phyloP scores from a whole-genome alignment of 2,888 invertebrate species.

The Aleiodes leptofemur region DNA sequence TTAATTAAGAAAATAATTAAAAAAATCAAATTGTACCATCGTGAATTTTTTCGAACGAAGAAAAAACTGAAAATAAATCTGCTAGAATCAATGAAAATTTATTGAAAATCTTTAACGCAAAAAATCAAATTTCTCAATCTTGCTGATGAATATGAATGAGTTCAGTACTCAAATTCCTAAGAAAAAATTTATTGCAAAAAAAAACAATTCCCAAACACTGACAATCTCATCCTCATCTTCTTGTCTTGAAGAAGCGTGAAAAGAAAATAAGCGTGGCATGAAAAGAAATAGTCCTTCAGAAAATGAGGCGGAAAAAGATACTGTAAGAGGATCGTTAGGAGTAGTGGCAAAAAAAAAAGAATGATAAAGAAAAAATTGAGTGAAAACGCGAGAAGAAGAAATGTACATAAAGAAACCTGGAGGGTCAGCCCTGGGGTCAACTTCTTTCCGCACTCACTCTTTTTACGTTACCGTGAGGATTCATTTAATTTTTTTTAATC shows the following conservation, averaged over 20 bases:
- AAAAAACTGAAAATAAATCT: too few species aligned
- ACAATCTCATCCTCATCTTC: neutral
- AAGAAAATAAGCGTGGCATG: neutral
- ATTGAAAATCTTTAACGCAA: too few species aligned
- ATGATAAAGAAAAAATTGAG: too few species aligned
- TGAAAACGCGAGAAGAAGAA: conserved; percentile 2
- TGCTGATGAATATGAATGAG: too few species aligned
- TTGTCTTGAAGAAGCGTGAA: neutral
- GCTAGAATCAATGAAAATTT: too few species aligned
- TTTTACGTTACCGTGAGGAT: neutral
- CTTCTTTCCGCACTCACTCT: neutral
- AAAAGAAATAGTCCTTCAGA: conserved; percentile 4
- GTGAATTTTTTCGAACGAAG: too few species aligned
- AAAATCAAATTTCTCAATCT: too few species aligned
- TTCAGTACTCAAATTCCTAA: too few species aligned
- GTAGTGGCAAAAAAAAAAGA: too few species aligned
- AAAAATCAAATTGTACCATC: too few species aligned
- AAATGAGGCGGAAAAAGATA: neutral
- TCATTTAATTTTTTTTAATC: neutral
- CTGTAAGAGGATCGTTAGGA: conserved; percentile 6
- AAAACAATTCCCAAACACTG: too few species aligned
- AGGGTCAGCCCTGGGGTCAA: conserved; percentile 10
- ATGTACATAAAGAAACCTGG: neutral
- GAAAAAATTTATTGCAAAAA: neutral
- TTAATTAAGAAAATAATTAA: too few species aligned